Evolutionary conservation across 2,888 invertebrate genomes (phyloP), one percentile per base, ranked within the genome.

Genomic region (Apamea anceps): DNA sequence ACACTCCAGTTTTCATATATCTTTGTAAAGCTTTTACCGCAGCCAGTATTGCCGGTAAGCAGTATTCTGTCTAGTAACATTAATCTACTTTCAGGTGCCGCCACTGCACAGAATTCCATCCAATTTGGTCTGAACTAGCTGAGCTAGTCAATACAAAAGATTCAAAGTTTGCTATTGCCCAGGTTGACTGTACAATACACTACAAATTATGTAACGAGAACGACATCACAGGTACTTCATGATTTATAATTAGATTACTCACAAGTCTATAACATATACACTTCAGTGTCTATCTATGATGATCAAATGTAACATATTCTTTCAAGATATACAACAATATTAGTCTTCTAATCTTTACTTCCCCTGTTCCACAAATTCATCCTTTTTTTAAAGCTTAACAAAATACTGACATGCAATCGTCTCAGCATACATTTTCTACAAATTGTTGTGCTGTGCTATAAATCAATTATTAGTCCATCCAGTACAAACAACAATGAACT

Each of bases 101-200:
- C 0, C 98, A 99, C 93, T 99, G 99, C 93, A 98, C 98, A 93
- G 97, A 97, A 90, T 97, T 99, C 77, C 97, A 97, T 48, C 98
- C 98, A 45, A 98, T 98, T 72, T 98, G 98, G 98, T 97, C 98
- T 73, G 98, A 98, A 90, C 94, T 99, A 78, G 98, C 98, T 0
- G 98, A 98, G 92, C 96, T 98, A 93, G 96, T 98, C 5, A 98
- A 98, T 85, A 97, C 97, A 76, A 97, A 97, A 81, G 97, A 97
- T 73, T 97, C 97, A 25, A 97, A 98, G 86, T 97, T 98, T 88
- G 97, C 97, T 68, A 98, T 98, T 82, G 98, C 98, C 7, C 98
- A 98, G 95, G 98, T 99, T 0, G 98, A 99, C 92, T 99, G 99
- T 92, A 98, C 98, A 0, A 95, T 95, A 60, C 98, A 98, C 91